Base-by-base conservation (phyloP, 2,797 vertebrate genomes). In the Erethizon dorsatum region DNA sequence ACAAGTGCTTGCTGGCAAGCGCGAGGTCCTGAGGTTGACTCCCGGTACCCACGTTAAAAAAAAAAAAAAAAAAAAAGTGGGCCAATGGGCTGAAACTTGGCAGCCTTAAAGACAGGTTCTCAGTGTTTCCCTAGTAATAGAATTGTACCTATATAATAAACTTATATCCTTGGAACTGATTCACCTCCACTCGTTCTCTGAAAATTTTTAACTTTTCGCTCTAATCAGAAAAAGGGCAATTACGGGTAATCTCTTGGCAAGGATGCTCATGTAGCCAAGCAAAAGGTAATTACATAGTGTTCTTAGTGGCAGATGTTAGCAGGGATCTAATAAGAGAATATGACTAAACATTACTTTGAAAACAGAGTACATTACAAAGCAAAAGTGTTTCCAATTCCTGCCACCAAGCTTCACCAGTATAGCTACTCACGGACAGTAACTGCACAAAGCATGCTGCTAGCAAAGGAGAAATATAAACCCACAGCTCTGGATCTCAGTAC, bases 361-460 rank as follows among this genome's bases (percentile, higher is more conserved):
- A 61, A 93, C 15, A 93, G 67, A 92, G 56, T 63, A 92, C 18
- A 83, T 77, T 85, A 96, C 82, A 93, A 14, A 94, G 83, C 67
- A 96, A 83, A 95, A 75, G 75, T 91, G 59, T 94, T 96, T 95
- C 94, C 59, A 96, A 79, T 83, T 96, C 77, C 94, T 93, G 87
- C 11, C 61, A 92, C 26, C 75, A 26, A 86, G 52, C 33, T 91
- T 96, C 33, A 69, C 26, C 85, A 84, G 45, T 91, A 94, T 22
- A 96, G 50, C 91, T 95, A 92, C 96, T 86, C 78, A 85, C 24
- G 56, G n/a, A 95, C 13, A 88, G 75, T 78, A 90, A 95, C 31
- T 93, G 22, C 52, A 92, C 69, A 82, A 94, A 37, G 54, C 65
- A 95, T 14, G 57, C 84, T 71, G 54, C 59, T 41, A n/a, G 77